Conservation (phyloP, 2,888 invertebrate genomes). For the Acanthoscelides obtectus region DNA sequence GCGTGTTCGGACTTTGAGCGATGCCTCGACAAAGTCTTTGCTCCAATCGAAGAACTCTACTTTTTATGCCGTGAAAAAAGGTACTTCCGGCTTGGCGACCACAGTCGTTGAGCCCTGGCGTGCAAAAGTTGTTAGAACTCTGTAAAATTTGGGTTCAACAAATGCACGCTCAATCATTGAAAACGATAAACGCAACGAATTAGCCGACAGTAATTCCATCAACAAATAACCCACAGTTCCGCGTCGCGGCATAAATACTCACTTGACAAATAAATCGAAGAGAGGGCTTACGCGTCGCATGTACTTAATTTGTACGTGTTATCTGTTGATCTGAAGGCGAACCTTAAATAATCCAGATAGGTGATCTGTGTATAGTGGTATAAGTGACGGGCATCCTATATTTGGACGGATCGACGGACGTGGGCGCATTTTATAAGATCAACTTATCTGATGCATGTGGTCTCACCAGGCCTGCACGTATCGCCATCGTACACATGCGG, state of each 20-base stretch:
- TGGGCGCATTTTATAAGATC: slow-evolving; percentile 2
- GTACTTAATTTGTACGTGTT: slow-evolving; percentile 25
- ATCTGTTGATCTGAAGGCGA: slow-evolving; percentile 28
- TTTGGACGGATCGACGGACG: slow-evolving; percentile 21
- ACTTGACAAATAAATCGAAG: not conserved
- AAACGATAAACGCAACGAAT: too few species aligned
- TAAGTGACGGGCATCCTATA: slow-evolving; percentile 22
- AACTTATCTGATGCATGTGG: not conserved
- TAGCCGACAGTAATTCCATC: too few species aligned
- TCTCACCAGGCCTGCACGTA: not conserved
- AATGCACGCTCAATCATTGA: too few species aligned
- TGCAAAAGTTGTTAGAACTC: too few species aligned
- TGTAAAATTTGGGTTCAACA: too few species aligned
- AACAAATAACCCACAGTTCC: not conserved
- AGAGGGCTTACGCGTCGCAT: not conserved
- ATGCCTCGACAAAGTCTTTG: too few species aligned
- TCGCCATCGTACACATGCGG: not conserved
- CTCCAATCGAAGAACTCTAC: too few species aligned
- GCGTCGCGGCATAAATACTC: not conserved
- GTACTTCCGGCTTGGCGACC: too few species aligned
- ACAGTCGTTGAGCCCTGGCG: too few species aligned
- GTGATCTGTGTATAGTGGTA: slow-evolving; percentile 19
- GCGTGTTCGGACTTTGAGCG: too few species aligned
- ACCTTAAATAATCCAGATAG: slow-evolving; percentile 32
- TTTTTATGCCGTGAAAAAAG: too few species aligned